Evolutionary conservation across 2,797 vertebrate genomes (phyloP).

Genomic region (Glossophaga mutica): DNA sequence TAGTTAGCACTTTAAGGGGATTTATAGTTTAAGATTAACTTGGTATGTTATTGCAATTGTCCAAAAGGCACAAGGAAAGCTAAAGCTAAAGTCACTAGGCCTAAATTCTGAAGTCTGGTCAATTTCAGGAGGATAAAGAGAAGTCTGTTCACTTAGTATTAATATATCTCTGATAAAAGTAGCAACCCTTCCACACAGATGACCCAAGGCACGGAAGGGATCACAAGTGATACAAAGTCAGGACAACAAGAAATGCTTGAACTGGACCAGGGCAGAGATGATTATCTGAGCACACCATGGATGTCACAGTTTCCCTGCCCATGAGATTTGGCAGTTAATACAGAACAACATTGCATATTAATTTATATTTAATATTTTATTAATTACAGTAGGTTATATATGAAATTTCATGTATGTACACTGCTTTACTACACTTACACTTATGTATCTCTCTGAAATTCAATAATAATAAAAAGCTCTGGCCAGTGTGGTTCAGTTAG

Average conservation of each 20-base stretch:
- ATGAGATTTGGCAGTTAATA: background rate
- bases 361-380: background rate
- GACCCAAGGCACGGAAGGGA: background rate
- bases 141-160: background rate
- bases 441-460: slow-evolving; percentile 1
- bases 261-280: background rate
- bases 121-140: background rate
- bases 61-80: background rate
- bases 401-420: background rate
- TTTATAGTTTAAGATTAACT: slow-evolving; percentile 11
- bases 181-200: background rate
- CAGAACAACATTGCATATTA: background rate
- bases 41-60: background rate
- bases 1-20: background rate
- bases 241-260: background rate
- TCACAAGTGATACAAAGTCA: background rate
- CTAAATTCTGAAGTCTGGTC: slow-evolving; percentile 12
- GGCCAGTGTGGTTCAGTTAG: no score
- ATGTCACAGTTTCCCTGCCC: background rate
- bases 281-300: background rate
- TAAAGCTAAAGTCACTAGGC: background rate
- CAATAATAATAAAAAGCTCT: background rate
- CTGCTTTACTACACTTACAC: background rate
- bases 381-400: background rate
- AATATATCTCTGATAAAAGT: background rate